These are phyloP conservation scores for Eumaeus atala DNA, from an alignment of 1,140 invertebrate genomes.

Conservation along the genomic window DNA sequence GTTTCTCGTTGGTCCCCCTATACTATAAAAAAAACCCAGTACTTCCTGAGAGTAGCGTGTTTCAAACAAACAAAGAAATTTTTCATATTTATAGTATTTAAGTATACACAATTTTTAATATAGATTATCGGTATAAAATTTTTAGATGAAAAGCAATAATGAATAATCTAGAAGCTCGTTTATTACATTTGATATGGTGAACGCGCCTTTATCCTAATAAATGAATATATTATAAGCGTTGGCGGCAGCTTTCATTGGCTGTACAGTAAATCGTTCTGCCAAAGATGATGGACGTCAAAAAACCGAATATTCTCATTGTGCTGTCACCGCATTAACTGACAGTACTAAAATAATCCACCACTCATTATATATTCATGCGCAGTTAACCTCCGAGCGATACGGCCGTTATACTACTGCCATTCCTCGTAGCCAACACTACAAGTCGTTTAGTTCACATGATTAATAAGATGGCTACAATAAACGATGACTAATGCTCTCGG, in stretches of 20 bases:
- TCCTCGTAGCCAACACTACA: slow-evolving; percentile 39
- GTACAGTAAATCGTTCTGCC: slow-evolving; percentile 26
- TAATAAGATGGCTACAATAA: slow-evolving; percentile 23
- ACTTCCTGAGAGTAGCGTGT: too few species aligned
- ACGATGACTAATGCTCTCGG: slow-evolving; percentile 16
- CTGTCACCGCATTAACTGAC: slow-evolving; percentile 61
- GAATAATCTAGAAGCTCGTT: background rate
- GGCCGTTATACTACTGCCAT: slow-evolving; percentile 44
- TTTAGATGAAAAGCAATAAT: too few species aligned
- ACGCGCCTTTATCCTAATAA: background rate
- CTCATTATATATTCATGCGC: slow-evolving; percentile 59
- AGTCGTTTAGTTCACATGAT: slow-evolving; percentile 52
- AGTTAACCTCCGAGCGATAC: slow-evolving; percentile 50
- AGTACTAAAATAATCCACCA: slow-evolving; percentile 65
- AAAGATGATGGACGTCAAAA: slow-evolving; percentile 47
- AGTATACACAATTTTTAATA: too few species aligned
- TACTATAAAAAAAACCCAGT: too few species aligned
- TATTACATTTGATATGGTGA: background rate
- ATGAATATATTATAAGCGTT: slow-evolving; percentile 15
- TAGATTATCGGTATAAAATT: too few species aligned
- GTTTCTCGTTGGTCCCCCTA: too few species aligned
- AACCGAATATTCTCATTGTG: slow-evolving; percentile 55
- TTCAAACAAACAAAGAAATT: too few species aligned
- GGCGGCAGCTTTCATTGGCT: slow-evolving; percentile 41
- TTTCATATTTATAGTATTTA: too few species aligned